Evolutionary conservation across 2,888 invertebrate species (phyloP), one percentile per base, ranked within the genome.

Genomic region (Serrognathus titanus): DNA sequence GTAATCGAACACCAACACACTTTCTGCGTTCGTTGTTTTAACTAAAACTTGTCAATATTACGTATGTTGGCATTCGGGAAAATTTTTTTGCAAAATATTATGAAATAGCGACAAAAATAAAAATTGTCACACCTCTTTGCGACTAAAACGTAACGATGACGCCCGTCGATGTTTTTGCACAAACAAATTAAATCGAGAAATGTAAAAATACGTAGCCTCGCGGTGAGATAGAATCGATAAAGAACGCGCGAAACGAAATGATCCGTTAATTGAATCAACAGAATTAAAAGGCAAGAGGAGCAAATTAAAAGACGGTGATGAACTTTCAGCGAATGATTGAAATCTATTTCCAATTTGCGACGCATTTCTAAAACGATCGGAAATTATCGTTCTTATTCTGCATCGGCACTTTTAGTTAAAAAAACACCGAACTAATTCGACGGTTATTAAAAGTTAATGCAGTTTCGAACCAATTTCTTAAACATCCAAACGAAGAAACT

Each of bases 301-400:
- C 64, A 66, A 66, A 67, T 68, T 65, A 66, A 66, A 67, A 68
- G 67, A 68, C 64, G 66, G 63, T 66, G 63, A 67, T 68, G 68
- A 67, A 64, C 65, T 66, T 67, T 62, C 61, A 63, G 51, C 61
- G 37, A 48, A 51, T 51, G 51, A 41, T 37, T 51, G 47, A 46
- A 71, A 70, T 71, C 64, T 62, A 68, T 69, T 72, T 73, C 66
- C 71, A 69, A 70, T 72, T 72, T 70, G 68, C 66, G 67, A 70
- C 68, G 71, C 72, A 71, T 71, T 73, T 70, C 73, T 71, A 73
- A 71, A 70, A 67, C 69, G 66, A 64, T 61, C 71, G 74, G 74
- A 74, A 72, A 74, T 73, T 73, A 65, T 31, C 41, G 67, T 66
- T 69, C 70, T 70, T 72, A 70, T 69, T 66, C 66, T 43, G 16